A percentile compares a stretch with the other conserved stretches of the same genome.
These are phyloP conservation scores for Zeugodacus cucurbitae DNA, from an alignment of 1,140 invertebrate genomes.

Conservation along the genomic window DNA sequence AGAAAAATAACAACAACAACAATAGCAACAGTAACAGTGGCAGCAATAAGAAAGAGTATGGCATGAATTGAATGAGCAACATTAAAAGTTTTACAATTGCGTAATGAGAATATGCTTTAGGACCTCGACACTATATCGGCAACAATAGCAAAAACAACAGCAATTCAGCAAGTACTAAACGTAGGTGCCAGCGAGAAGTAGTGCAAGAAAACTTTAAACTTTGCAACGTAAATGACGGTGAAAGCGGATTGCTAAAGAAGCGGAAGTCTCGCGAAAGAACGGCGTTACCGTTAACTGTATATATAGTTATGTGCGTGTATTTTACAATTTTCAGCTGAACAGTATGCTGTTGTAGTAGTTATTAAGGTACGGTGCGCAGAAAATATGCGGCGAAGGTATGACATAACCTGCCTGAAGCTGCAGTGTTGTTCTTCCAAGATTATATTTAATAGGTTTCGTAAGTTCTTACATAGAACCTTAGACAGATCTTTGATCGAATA, in stretches of 20 bases:
- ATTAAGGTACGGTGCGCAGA: too few relatives aligned
- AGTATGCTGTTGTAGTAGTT: too few relatives aligned
- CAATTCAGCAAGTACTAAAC: neutral
- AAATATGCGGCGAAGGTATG: too few relatives aligned
- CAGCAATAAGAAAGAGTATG: neutral
- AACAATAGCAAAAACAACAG: neutral
- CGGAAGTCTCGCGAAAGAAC: neutral
- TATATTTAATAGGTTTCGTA: too few relatives aligned
- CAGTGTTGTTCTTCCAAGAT: too few relatives aligned
- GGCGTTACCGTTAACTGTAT: neutral
- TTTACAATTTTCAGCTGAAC: neutral
- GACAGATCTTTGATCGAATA: too few relatives aligned
- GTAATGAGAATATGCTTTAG: slow-evolving; percentile 33
- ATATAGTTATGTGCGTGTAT: neutral
- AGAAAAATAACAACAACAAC: neutral
- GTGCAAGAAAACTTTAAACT: neutral
- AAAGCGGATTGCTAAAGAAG: neutral
- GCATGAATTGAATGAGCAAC: slow-evolving; percentile 10
- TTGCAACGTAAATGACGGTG: neutral
- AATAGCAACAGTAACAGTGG: neutral
- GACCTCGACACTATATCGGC: neutral
- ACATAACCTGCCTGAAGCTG: too few relatives aligned
- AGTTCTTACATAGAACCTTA: too few relatives aligned
- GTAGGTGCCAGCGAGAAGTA: neutral
- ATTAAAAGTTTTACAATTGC: slow-evolving; percentile 31